Evolutionary conservation across 2,113 vertebrate genomes (phyloP).

Genomic region (Calidris pygmaea): DNA sequence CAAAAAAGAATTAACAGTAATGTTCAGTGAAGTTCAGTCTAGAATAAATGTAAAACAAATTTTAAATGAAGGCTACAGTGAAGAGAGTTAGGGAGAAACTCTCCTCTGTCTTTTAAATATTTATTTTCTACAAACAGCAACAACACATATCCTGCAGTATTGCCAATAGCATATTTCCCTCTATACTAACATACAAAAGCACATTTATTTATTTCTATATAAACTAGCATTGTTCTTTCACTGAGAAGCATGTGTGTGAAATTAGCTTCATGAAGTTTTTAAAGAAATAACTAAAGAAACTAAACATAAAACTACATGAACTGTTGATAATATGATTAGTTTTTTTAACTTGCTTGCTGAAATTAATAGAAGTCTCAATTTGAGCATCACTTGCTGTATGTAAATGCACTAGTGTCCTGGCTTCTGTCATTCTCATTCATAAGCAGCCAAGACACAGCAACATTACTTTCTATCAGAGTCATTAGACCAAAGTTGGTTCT

Average conservation of each 20-base stretch:
- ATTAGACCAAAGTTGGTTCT: background rate
- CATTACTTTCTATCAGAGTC: background rate
- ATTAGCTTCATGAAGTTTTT: background rate
- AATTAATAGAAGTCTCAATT: background rate
- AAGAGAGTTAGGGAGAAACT: background rate
- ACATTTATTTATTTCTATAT: background rate
- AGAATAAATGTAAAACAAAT: background rate
- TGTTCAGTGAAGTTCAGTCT: background rate
- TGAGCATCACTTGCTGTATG: background rate
- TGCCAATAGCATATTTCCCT: background rate
- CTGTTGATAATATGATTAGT: background rate
- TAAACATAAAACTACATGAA: background rate
- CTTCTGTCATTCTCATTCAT: background rate
- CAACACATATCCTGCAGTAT: background rate
- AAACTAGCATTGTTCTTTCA: background rate
- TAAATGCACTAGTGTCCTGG: background rate
- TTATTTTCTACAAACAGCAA: constrained; percentile 1
- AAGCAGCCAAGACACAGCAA: background rate
- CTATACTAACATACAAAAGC: background rate
- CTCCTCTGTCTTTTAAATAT: background rate
- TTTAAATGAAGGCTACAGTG: background rate
- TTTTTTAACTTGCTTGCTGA: background rate
- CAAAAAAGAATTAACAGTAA: background rate
- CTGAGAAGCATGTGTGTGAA: background rate
- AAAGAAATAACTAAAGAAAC: background rate